These are phyloP conservation scores for Erithacus rubecula DNA, from an alignment of 2,797 vertebrate species.

Conservation along the genomic window DNA sequence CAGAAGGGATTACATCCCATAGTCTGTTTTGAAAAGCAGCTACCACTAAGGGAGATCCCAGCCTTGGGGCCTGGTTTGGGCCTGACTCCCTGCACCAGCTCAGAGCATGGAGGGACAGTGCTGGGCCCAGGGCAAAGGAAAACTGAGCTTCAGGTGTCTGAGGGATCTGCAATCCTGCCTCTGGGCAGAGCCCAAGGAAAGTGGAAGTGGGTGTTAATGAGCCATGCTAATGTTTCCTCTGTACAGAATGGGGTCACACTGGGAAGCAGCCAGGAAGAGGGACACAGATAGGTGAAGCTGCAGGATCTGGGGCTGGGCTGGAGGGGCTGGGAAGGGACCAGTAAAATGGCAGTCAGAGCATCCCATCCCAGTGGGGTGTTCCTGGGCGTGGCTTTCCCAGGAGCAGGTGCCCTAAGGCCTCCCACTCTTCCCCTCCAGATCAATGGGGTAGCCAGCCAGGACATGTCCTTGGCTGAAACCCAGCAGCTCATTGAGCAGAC, in stretches of 20 bases:
- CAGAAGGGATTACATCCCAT: not conserved
- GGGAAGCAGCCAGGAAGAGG: not conserved
- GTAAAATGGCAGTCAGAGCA: not conserved
- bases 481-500: conserved; percentile 91
- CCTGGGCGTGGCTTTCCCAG: not conserved
- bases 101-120: not conserved
- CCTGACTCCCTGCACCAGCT: not conserved
- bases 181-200: rapidly evolving
- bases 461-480: conserved; percentile 92
- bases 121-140: not conserved
- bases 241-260: not conserved
- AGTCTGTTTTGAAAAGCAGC: not conserved
- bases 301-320: not conserved
- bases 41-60: not conserved
- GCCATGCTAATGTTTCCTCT: not conserved
- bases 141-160: not conserved
- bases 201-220: not conserved
- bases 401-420: not conserved
- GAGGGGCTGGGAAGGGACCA: not conserved
- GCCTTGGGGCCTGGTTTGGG: not conserved
- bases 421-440: conserved; percentile 77
- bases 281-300: not conserved
- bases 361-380: rapidly evolving
- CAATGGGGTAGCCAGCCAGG: conserved; percentile 91
- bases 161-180: not conserved